Evolutionary conservation across 2,797 vertebrate species (phyloP).

Genomic region (Tympanoctomys barrerae): DNA sequence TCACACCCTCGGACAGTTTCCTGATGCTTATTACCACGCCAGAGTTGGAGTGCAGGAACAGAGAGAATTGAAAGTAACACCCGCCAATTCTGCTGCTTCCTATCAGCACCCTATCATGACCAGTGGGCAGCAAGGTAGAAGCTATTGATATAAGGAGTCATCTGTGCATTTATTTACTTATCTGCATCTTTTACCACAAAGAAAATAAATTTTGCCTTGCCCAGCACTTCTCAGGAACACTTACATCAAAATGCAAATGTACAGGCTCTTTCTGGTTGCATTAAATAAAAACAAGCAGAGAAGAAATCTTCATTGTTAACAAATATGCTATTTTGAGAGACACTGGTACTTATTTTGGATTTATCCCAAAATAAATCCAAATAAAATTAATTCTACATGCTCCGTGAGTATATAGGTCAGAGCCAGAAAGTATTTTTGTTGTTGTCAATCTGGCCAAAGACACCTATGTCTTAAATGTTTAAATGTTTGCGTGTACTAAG

Average conservation of each 20-base stretch:
- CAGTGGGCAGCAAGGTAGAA: neutral
- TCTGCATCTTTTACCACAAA: neutral
- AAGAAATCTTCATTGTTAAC: slow-evolving; percentile 2
- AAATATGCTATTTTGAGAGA: neutral
- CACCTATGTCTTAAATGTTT: neutral
- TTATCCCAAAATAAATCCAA: slow-evolving; percentile 22
- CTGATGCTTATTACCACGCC: slow-evolving; percentile 45
- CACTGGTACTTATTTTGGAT: neutral
- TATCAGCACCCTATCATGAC: slow-evolving; percentile 4
- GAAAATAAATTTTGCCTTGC: neutral
- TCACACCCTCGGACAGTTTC: slow-evolving; percentile 14
- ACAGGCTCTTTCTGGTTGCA: neutral
- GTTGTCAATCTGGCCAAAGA: neutral
- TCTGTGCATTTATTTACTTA: neutral
- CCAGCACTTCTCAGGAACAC: neutral
- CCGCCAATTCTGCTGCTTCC: neutral
- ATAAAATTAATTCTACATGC: neutral
- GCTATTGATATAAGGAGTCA: neutral
- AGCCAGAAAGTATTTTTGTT: neutral
- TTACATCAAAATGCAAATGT: neutral
- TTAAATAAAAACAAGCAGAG: neutral
- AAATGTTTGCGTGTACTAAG: neutral
- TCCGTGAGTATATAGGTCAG: neutral
- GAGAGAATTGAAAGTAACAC: neutral
- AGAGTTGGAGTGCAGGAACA: neutral